These are phyloP conservation scores for Papilio aristodemus DNA, from an alignment of 1,140 invertebrate genomes.

Conservation along the genomic window DNA sequence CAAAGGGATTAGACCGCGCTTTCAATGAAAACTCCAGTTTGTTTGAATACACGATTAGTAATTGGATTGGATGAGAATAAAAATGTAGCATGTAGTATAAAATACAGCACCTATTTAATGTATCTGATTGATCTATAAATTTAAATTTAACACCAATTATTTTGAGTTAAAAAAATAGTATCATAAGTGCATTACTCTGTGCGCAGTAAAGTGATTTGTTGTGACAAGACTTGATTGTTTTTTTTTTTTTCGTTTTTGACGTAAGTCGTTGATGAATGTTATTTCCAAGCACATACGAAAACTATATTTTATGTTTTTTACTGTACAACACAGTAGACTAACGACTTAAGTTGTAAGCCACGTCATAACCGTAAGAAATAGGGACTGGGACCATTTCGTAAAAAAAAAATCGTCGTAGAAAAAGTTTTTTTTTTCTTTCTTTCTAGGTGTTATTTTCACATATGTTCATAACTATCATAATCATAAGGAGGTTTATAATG, in stretches of 20 bases:
- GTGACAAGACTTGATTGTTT: not conserved
- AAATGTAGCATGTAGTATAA: no score
- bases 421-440: no score
- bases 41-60: no score
- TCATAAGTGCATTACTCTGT: slow-evolving; percentile 1
- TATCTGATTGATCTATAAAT: no score
- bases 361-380: not conserved
- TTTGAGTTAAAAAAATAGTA: not conserved
- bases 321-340: not conserved
- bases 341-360: not conserved
- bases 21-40: no score
- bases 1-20: no score
- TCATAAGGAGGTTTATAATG: no score
- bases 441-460: no score
- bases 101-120: no score
- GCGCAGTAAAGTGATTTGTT: not conserved
- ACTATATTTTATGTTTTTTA: not conserved
- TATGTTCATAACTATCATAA: no score
- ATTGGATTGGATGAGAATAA: no score
- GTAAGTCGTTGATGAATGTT: slow-evolving; percentile 21
- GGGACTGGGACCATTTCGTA: not conserved
- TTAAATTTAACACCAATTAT: not conserved
- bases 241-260: slow-evolving; percentile 14
- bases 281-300: slow-evolving; percentile 4
- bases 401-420: no score